Evolutionary conservation across 2,797 vertebrate genomes (phyloP).

Genomic region (Trachops cirrhosus): DNA sequence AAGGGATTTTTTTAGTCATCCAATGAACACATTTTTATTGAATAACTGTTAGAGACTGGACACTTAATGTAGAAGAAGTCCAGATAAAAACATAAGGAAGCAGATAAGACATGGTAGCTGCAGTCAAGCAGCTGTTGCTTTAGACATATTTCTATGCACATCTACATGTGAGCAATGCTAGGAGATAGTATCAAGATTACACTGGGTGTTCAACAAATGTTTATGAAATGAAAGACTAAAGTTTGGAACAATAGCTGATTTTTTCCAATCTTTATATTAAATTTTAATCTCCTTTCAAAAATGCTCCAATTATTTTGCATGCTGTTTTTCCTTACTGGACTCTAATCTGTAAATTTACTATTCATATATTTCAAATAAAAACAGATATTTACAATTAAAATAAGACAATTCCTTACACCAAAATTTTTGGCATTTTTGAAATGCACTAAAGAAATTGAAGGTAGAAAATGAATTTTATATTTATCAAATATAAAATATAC

Average conservation of each 20-base stretch:
- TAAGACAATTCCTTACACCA: neutral
- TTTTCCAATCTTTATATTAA: neutral
- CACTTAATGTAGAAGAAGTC: neutral
- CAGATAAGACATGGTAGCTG: neutral
- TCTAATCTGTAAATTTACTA: neutral
- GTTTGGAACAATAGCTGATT: neutral
- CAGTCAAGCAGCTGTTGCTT: neutral
- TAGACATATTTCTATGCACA: neutral
- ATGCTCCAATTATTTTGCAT: neutral
- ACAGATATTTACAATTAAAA: neutral
- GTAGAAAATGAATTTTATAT: neutral
- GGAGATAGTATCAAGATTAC: neutral
- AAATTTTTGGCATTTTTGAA: neutral
- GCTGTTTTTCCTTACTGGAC: neutral
- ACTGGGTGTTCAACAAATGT: neutral
- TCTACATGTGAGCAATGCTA: neutral
- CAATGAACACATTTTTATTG: neutral
- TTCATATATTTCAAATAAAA: conserved; percentile 7
- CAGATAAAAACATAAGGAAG: neutral
- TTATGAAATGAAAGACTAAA: neutral
- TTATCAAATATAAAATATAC: neutral
- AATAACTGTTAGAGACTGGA: neutral
- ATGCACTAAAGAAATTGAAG: neutral
- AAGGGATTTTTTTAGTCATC: neutral
- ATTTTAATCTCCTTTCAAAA: neutral